Conservation (phyloP, 2,797 vertebrate genomes). For the Sternarchorhynchus goeldii region DNA sequence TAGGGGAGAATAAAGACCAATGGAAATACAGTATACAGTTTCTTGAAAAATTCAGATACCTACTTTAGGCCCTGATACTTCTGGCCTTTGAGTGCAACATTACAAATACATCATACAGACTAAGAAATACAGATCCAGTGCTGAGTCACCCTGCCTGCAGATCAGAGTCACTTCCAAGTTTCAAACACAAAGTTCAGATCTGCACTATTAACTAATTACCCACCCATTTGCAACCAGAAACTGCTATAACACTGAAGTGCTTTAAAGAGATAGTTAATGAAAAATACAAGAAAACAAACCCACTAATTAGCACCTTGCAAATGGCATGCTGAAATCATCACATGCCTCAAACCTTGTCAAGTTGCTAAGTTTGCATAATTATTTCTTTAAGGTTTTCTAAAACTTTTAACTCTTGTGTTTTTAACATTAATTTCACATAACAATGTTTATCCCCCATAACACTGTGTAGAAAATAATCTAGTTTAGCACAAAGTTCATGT, state of each 20-base stretch:
- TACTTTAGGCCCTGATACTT: background rate
- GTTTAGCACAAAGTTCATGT: no score
- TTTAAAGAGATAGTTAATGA: no score
- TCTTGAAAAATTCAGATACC: background rate
- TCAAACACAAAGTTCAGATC: background rate
- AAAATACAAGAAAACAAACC: no score
- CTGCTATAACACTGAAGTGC: background rate
- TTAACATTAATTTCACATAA: background rate
- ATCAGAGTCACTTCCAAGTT: background rate
- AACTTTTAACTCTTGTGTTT: background rate
- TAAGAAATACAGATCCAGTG: background rate
- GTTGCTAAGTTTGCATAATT: no score
- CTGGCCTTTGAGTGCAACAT: background rate
- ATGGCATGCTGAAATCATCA: no score
- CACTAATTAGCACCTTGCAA: no score
- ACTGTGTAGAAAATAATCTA: no score
- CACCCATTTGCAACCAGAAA: background rate
- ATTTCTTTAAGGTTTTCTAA: background rate
- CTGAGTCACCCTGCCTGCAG: conserved; percentile 1
- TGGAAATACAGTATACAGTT: no score
- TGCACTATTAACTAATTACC: background rate
- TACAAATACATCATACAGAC: background rate
- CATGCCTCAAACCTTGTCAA: no score
- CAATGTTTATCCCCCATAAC: background rate
- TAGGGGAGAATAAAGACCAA: no score